These are phyloP conservation scores for Pseudopipra pipra DNA, from an alignment of 2,113 vertebrate genomes.

Conservation along the genomic window DNA sequence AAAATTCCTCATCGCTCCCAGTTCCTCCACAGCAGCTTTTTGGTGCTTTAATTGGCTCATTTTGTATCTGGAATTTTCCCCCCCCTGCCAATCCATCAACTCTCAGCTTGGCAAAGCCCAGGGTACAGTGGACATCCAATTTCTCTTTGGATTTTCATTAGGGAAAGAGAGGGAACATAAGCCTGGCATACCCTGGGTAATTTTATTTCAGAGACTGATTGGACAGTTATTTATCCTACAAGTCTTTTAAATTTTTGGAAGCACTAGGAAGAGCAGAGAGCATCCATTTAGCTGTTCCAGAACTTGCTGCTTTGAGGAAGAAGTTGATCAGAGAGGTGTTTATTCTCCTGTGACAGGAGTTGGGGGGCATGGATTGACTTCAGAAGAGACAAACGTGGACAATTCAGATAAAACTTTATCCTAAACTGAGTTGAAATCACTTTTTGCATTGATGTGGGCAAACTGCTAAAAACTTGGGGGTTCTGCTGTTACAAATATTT, in stretches of 20 bases:
- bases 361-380: background rate
- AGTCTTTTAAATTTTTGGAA: background rate
- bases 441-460: background rate
- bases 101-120: background rate
- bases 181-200: background rate
- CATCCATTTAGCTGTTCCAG: rapidly evolving
- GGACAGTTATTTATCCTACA: rapidly evolving
- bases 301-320: background rate
- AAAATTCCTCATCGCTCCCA: rapidly evolving
- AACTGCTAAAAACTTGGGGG: background rate
- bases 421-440: background rate
- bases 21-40: background rate
- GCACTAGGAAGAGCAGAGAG: background rate
- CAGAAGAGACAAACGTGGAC: background rate
- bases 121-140: background rate
- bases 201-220: background rate
- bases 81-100: background rate
- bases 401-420: background rate
- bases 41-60: background rate
- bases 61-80: background rate
- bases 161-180: background rate
- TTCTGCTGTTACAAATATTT: background rate
- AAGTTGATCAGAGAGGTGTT: background rate
- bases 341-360: background rate
- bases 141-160: background rate